These are phyloP conservation scores for Apamea sordens DNA, from an alignment of 2,888 invertebrate genomes.

Conservation along the genomic window DNA sequence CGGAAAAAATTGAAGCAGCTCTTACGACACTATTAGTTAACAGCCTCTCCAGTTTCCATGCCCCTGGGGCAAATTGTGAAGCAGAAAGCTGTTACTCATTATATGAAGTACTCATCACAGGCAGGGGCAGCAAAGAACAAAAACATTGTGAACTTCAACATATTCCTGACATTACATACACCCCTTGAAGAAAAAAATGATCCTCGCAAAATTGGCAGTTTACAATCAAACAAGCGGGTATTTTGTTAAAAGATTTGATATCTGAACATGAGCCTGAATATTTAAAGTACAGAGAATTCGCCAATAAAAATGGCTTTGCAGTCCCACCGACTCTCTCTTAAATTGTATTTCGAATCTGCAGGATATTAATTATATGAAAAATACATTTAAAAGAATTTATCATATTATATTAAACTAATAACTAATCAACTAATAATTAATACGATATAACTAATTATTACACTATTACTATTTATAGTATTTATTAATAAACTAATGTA, in stretches of 20 bases:
- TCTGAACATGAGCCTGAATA: neutral
- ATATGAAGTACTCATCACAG: too few relatives aligned
- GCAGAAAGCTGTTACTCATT: neutral
- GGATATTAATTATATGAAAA: conserved; percentile 27
- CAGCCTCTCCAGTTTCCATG: neutral
- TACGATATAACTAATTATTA: too few relatives aligned
- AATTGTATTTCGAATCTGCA: conserved; percentile 10
- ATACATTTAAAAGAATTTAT: conserved; percentile 9
- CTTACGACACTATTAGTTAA: neutral
- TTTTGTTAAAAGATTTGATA: neutral
- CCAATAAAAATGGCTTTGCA: conserved; percentile 20
- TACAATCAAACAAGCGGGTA: neutral
- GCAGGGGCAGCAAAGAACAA: too few relatives aligned
- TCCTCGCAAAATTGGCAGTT: too few relatives aligned
- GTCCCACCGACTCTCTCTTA: conserved; percentile 18
- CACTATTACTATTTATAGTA: too few relatives aligned
- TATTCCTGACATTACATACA: too few relatives aligned
- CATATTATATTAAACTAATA: neutral
- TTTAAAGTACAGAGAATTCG: neutral
- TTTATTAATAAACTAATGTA: too few relatives aligned
- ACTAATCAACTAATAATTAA: rapidly evolving
- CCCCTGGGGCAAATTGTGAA: neutral
- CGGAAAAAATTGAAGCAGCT: neutral
- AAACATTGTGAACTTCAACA: too few relatives aligned
- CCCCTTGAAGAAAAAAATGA: too few relatives aligned